Evolutionary conservation across 2,113 vertebrate species (phyloP), one percentile per base, ranked within the genome.

Genomic region (Poeciliopsis prolifica): DNA sequence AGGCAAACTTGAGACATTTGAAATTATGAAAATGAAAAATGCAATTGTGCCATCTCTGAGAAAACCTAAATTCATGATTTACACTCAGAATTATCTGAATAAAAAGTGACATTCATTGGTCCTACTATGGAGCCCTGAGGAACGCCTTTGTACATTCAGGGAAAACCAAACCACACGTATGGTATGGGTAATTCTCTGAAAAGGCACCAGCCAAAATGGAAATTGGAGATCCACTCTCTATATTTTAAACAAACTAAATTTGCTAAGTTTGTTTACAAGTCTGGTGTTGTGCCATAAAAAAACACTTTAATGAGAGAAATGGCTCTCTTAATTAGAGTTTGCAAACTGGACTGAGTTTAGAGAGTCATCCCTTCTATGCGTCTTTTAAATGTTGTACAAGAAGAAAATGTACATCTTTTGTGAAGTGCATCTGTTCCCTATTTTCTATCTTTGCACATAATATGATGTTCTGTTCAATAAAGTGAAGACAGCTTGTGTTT

Each of bases 401-500:
- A 2, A 29, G n/a, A 72, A 33, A 63, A 65, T 77, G n/a, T 35
- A 48, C 22, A 22, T 42, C 35, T 8, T 51, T 44, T 31, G 30
- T 10, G 63, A 31, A 65, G 48, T 51, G 73, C 72, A 65, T 40
- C 48, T 44, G 26, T 19, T 28, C 63, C 68, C 73, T 28, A 70
- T 66, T 58, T 26, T 51, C 35, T 64, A 9, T 69, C 31, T 61
- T 68, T 69, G 15, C 12, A 28, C 60, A 28, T 67, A 65, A 28
- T 67, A 65, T 33, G 62, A 33, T 29, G 26, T 22, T 61, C 19
- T 42, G 8, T 14, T 81, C 17, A 1, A 70, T 11, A 26, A 9
- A 58, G 37, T 3, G 5, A 8, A 2, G 75, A 67, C 73, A 31
- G 74, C 64, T 64, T 6, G 4, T 37, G 58, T 51, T 37, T 67